Evolutionary conservation across 1,140 invertebrate genomes (phyloP).

Genomic region (Drosophila saltans): DNA sequence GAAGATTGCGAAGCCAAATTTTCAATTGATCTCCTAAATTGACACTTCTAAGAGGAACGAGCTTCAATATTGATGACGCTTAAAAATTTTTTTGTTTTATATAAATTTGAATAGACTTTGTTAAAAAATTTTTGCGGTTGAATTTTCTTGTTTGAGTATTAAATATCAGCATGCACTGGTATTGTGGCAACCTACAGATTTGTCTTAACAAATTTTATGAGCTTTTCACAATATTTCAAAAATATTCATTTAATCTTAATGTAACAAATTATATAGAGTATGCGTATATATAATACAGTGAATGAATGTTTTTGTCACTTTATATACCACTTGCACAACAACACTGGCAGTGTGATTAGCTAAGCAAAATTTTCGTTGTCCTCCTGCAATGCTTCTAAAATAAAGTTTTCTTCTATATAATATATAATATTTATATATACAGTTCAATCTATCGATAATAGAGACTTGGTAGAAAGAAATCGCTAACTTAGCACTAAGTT

Average conservation of each 20-base stretch:
- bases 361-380: slow-evolving; percentile 79
- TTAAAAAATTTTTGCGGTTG: not conserved
- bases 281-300: slow-evolving; percentile 56
- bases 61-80: too few relatives aligned
- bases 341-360: slow-evolving; percentile 82
- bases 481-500: slow-evolving; percentile 53
- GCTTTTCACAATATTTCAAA: slow-evolving; percentile 19
- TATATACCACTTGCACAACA: slow-evolving; percentile 36
- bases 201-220: slow-evolving; percentile 18
- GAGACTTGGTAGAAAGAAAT: slow-evolving; percentile 54
- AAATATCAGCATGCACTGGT: slow-evolving; percentile 76
- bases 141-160: slow-evolving; percentile 57
- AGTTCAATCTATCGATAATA: slow-evolving; percentile 50
- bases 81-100: not conserved
- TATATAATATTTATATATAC: slow-evolving; percentile 49
- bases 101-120: slow-evolving; percentile 22
- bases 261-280: slow-evolving; percentile 63
- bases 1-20: too few relatives aligned
- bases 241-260: slow-evolving; percentile 66
- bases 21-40: too few relatives aligned
- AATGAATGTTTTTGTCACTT: slow-evolving; percentile 48
- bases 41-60: too few relatives aligned
- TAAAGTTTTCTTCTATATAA: slow-evolving; percentile 26
- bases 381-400: slow-evolving; percentile 42
- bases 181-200: slow-evolving; percentile 48